Evolutionary conservation across 1,140 invertebrate genomes (phyloP).

Genomic region (Calephelis nemesis): DNA sequence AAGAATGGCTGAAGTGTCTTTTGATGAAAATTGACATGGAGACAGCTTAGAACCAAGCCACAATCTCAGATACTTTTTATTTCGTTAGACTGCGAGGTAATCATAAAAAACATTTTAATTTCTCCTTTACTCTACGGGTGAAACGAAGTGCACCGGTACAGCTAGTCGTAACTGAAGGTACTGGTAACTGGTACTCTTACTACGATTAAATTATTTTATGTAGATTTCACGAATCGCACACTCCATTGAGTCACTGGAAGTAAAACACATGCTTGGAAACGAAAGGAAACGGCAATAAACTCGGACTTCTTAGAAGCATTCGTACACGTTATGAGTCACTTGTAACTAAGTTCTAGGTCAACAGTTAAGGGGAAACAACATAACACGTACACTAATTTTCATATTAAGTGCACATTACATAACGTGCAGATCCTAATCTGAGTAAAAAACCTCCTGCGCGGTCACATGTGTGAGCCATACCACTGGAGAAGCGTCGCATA

Average conservation of each 20-base stretch:
- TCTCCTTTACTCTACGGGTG: too few species aligned
- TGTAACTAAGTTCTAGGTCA: constrained; percentile 16
- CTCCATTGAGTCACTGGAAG: constrained; percentile 7
- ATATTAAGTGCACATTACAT: constrained; percentile 12
- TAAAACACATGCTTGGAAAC: constrained; percentile 32
- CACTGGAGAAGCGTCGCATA: too few species aligned
- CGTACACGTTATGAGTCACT: constrained; percentile 43
- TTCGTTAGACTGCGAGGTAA: too few species aligned
- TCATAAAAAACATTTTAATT: too few species aligned
- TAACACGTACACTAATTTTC: constrained; percentile 24
- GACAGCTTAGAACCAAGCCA: too few species aligned
- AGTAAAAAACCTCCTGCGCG: neutral
- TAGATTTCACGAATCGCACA: neutral
- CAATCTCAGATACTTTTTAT: too few species aligned
- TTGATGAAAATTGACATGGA: too few species aligned
- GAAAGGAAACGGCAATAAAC: constrained; percentile 54
- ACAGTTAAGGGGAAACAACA: constrained; percentile 11
- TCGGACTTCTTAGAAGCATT: constrained; percentile 53
- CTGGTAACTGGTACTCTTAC: too few species aligned
- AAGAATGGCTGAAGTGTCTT: too few species aligned
- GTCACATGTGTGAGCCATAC: too few species aligned
- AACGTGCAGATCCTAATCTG: constrained; percentile 22
- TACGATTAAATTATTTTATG: neutral
- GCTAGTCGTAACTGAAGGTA: too few species aligned
- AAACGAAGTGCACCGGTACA: too few species aligned